Evolutionary conservation across 2,888 invertebrate genomes (phyloP), one percentile per base, ranked within the genome.

Genomic region (Microdon myrmicae): DNA sequence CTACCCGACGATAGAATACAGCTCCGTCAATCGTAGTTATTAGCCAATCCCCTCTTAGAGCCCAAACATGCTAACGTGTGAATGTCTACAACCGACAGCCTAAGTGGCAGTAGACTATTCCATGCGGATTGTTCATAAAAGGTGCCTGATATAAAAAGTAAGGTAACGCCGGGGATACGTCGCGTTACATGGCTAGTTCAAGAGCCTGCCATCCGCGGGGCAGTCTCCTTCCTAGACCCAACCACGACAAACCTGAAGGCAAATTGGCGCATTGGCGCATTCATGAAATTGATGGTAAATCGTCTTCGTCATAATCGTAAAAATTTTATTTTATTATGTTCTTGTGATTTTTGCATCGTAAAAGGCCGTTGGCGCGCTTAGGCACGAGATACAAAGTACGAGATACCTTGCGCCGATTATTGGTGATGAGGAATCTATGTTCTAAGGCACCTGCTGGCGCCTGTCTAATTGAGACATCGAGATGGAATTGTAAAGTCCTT

Each of bases 241-340:
- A 28, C 32, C 55, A 51, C 10, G 45, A 34, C 41, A 39, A 19
- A n/a, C n/a, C n/a, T n/a, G n/a, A 49, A 19, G 45, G 43, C 55
- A 55, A 54, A 43, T 55, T 48, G 38, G 25, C 45, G 20, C 22
- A 39, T 55, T 39, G 60, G 45, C n/a, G n/a, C n/a, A n/a, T n/a
- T n/a, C n/a, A n/a, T n/a, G n/a, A n/a, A n/a, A n/a, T n/a, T n/a
- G n/a, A n/a, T 45, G 51, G 45, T 51, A 64, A 64, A 56, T 61
- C 61, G 56, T 35, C 39, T 25, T 45, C 16, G 35, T 28, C 38
- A 45, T 56, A 41, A 56, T 64, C 56, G 41, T 64, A 56, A 64
- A 64, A 56, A 47, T 56, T 51, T 45, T 51, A 56, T 64, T 64
- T 64, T 64, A 64, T 64, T 64, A 51, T 32, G 56, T 56, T 58